Conservation (phyloP, 2,888 invertebrate species). For the Merodon equestris region DNA sequence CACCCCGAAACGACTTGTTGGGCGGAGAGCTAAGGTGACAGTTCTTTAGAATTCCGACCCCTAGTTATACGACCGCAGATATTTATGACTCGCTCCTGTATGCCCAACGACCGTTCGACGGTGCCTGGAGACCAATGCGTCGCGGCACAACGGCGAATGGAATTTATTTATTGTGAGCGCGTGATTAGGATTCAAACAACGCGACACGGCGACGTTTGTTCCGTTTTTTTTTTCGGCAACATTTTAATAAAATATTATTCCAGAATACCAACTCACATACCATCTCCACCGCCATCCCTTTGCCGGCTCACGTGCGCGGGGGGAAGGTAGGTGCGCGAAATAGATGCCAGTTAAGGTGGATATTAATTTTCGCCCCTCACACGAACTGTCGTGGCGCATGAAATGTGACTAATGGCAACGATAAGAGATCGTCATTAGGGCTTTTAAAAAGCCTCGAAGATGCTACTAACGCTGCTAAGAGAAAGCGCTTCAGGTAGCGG, state of each 20-base stretch:
- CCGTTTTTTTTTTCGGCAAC: not conserved
- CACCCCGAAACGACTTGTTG: not conserved
- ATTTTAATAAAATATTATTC: constrained; percentile 1
- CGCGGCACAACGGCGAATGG: constrained; percentile 57
- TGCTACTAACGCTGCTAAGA: not conserved
- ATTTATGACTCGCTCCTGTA: constrained; percentile 60
- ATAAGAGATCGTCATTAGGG: constrained; percentile 4
- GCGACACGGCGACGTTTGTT: constrained; percentile 15
- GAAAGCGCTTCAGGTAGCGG: constrained; percentile 3
- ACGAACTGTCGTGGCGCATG: constrained; percentile 11
- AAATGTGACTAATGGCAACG: constrained; percentile 24
- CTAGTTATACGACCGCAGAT: constrained; percentile 34
- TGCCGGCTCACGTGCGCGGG: too few species aligned
- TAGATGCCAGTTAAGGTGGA: constrained; percentile 50
- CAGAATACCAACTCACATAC: too few species aligned
- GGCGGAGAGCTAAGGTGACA: constrained; percentile 11
- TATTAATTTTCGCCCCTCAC: constrained; percentile 38
- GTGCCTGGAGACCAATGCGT: too few species aligned
- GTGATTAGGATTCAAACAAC: constrained; percentile 65
- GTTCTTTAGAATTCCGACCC: constrained; percentile 29
- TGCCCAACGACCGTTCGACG: constrained; percentile 14
- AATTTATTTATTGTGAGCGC: constrained; percentile 68
- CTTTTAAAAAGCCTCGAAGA: constrained; percentile 7
- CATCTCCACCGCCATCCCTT: too few species aligned
- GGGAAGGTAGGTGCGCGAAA: too few species aligned